A percentile compares a stretch with the other conserved stretches of the same genome.
Evolutionary conservation across 2,797 vertebrate genomes (phyloP).

Genomic region (Clarias pachynema): DNA sequence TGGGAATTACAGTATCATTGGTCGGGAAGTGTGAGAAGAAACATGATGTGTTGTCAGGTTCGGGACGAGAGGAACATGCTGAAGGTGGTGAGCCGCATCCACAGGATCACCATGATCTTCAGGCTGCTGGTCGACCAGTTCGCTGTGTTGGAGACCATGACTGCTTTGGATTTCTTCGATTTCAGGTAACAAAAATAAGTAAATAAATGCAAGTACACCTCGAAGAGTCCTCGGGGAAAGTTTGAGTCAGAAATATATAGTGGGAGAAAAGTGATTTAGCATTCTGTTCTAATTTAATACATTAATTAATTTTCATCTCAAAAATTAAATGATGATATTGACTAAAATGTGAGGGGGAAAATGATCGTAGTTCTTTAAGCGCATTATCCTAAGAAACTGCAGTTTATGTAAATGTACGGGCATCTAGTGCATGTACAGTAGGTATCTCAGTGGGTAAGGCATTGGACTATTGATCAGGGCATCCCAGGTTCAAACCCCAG

Average conservation of each 20-base stretch:
- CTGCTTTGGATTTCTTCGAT: constrained; percentile 93
- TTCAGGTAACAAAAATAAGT: constrained; percentile 80
- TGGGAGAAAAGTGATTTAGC: background rate
- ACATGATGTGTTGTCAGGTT: constrained; percentile 73
- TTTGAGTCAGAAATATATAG: too few relatives aligned
- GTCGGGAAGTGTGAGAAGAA: background rate
- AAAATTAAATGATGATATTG: background rate
- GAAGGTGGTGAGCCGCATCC: constrained; percentile 90
- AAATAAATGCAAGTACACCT: background rate
- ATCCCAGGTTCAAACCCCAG: too few relatives aligned
- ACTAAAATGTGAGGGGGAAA: background rate
- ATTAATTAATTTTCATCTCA: too few relatives aligned
- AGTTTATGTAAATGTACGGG: too few relatives aligned
- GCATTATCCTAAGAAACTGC: too few relatives aligned
- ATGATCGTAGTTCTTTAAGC: too few relatives aligned
- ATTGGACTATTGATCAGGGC: too few relatives aligned
- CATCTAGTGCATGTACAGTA: too few relatives aligned
- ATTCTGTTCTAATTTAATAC: background rate
- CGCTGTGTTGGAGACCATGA: constrained; percentile 94
- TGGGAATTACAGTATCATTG: background rate
- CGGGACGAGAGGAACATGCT: constrained; percentile 96
- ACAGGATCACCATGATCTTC: constrained; percentile 90
- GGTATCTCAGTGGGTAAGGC: too few relatives aligned
- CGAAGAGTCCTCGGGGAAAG: background rate
- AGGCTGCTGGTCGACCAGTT: constrained; percentile 93